Percentiles rank a stretch among this genome's conserved stretches.
Evolutionary conservation across 2,797 vertebrate genomes (phyloP).

Genomic region (Acipenser oxyrinchus): DNA sequence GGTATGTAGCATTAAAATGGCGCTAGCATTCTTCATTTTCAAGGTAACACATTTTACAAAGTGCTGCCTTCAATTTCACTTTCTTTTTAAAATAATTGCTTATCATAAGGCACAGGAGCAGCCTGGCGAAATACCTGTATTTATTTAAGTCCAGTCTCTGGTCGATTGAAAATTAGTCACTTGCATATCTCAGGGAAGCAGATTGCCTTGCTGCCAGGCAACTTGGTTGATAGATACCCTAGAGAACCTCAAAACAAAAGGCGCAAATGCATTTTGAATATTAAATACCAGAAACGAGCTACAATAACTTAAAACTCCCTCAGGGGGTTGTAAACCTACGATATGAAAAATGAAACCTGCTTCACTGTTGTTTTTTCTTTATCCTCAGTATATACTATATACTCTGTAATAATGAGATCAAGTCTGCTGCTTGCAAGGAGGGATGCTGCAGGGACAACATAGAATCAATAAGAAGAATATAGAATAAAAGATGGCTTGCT

Average conservation of each 20-base stretch:
- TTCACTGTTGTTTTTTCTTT: slow-evolving; percentile 4
- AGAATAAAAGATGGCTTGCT: neutral
- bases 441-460: neutral
- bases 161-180: slow-evolving; percentile 63
- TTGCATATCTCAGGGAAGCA: slow-evolving; percentile 58
- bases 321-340: slow-evolving; percentile 37
- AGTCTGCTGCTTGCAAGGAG: neutral
- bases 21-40: slow-evolving; percentile 57
- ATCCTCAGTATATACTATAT: neutral
- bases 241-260: slow-evolving; percentile 39
- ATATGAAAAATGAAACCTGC: slow-evolving; percentile 29
- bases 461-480: neutral
- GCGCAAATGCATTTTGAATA: slow-evolving; percentile 39
- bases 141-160: slow-evolving; percentile 65
- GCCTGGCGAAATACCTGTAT: slow-evolving; percentile 60
- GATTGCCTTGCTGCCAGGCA: slow-evolving; percentile 44
- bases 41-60: slow-evolving; percentile 71
- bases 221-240: slow-evolving; percentile 38
- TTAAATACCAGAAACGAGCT: slow-evolving; percentile 38
- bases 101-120: slow-evolving; percentile 68
- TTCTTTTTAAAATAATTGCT: slow-evolving; percentile 57
- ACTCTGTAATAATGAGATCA: neutral
- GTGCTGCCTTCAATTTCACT: slow-evolving; percentile 60
- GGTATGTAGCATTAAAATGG: slow-evolving; percentile 62
- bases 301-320: slow-evolving; percentile 36